Percentiles rank a stretch among this genome's conserved stretches.
Conservation (phyloP, 2,113 vertebrate species). For the Anoura caudifer region DNA sequence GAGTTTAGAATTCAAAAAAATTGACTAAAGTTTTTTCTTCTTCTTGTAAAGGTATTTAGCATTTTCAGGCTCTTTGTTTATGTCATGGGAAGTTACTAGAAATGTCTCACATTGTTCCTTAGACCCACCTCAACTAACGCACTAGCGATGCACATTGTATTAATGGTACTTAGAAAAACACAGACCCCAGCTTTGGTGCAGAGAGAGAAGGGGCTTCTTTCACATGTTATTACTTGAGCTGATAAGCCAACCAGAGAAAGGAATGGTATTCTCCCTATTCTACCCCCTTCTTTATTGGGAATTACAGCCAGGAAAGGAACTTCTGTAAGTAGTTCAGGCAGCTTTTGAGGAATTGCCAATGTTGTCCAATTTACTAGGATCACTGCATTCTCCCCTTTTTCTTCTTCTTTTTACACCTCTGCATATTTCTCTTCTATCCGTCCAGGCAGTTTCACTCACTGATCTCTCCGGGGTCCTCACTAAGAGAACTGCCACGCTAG, state of each 20-base stretch:
- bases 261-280: background rate
- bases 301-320: background rate
- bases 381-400: background rate
- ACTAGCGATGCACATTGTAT: background rate
- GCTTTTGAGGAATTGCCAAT: background rate
- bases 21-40: background rate
- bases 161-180: background rate
- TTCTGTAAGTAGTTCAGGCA: background rate
- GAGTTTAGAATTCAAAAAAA: conserved; percentile 5
- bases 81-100: conserved; percentile 16
- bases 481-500: background rate
- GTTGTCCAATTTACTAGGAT: background rate
- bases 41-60: conserved; percentile 22
- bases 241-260: background rate
- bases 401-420: background rate
- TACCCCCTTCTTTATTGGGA: background rate
- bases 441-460: background rate
- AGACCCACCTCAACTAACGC: background rate
- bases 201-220: background rate
- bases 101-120: background rate
- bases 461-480: background rate
- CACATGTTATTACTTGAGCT: background rate
- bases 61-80: background rate
- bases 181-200: background rate
- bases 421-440: background rate